These are phyloP conservation scores for Calephelis perditalis DNA, from an alignment of 2,888 invertebrate species.

Conservation along the genomic window DNA sequence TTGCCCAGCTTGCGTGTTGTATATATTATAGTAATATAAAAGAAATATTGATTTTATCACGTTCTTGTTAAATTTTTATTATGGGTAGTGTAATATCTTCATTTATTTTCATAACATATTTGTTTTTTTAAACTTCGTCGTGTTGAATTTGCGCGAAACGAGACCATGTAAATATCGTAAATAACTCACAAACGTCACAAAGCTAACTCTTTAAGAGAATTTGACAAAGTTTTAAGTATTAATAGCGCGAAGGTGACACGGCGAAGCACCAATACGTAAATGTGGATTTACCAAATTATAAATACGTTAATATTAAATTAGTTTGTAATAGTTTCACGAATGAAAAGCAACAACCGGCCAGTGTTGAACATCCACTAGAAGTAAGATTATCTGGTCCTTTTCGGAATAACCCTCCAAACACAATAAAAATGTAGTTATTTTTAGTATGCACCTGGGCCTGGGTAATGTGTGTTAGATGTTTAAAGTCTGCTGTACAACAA, in stretches of 20 bases:
- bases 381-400: constrained; percentile 68
- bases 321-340: constrained; percentile 53
- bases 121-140: constrained; percentile 38
- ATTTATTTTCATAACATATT: constrained; percentile 27
- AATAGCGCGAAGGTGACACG: constrained; percentile 25
- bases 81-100: constrained; percentile 52
- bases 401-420: constrained; percentile 66
- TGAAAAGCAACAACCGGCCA: constrained; percentile 67
- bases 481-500: too few species aligned
- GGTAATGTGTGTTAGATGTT: not conserved
- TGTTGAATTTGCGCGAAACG: constrained; percentile 38
- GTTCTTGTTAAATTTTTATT: constrained; percentile 69
- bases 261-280: constrained; percentile 34
- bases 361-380: constrained; percentile 71
- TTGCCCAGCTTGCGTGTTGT: constrained; percentile 73
- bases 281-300: constrained; percentile 52
- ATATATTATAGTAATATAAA: constrained; percentile 54
- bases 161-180: constrained; percentile 43
- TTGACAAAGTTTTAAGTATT: constrained; percentile 27
- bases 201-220: constrained; percentile 40
- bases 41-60: constrained; percentile 54
- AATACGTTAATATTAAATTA: constrained; percentile 44
- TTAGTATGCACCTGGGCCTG: constrained; percentile 56
- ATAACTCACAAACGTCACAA: constrained; percentile 55
- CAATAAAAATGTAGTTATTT: constrained; percentile 61